Evolutionary conservation across 1,140 invertebrate genomes (phyloP).

Genomic region (Charaxes varanes): DNA sequence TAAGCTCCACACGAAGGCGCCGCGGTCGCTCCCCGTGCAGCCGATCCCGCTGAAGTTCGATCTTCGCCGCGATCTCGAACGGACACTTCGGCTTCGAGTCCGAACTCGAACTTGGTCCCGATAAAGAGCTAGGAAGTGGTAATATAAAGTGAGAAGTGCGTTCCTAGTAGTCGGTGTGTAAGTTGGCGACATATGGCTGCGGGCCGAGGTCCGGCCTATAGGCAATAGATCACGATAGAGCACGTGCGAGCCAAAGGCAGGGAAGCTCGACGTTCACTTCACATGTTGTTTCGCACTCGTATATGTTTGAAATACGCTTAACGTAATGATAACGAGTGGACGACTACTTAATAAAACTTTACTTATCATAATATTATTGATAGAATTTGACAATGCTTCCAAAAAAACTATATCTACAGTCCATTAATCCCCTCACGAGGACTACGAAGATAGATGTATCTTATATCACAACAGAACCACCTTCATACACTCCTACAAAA

Average conservation of each 20-base stretch:
- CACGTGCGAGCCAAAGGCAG: constrained; percentile 57
- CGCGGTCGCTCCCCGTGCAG: constrained; percentile 49
- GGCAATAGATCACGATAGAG: constrained; percentile 56
- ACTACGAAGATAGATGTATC: too few species aligned
- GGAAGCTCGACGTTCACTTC: constrained; percentile 63
- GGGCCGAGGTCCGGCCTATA: constrained; percentile 43
- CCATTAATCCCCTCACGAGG: too few species aligned
- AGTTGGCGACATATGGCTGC: constrained; percentile 61
- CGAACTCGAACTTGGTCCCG: constrained; percentile 10
- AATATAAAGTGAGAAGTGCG: constrained; percentile 49
- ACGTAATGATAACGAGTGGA: too few species aligned
- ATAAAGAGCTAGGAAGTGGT: constrained; percentile 21
- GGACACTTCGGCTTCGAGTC: constrained; percentile 20
- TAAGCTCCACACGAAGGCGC: constrained; percentile 56
- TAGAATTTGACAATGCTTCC: too few species aligned
- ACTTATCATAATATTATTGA: too few species aligned
- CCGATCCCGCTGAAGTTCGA: constrained; percentile 19
- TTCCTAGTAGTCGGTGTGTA: constrained; percentile 45
- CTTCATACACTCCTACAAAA: too few species aligned
- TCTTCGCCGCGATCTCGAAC: constrained; percentile 31
- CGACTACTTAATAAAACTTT: too few species aligned
- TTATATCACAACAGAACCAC: too few species aligned
- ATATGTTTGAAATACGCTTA: too few species aligned
- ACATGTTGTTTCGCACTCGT: too few species aligned
- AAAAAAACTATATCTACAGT: too few species aligned